These are phyloP conservation scores for Acanthiza pusilla DNA, from an alignment of 2,797 vertebrate species.

Conservation along the genomic window DNA sequence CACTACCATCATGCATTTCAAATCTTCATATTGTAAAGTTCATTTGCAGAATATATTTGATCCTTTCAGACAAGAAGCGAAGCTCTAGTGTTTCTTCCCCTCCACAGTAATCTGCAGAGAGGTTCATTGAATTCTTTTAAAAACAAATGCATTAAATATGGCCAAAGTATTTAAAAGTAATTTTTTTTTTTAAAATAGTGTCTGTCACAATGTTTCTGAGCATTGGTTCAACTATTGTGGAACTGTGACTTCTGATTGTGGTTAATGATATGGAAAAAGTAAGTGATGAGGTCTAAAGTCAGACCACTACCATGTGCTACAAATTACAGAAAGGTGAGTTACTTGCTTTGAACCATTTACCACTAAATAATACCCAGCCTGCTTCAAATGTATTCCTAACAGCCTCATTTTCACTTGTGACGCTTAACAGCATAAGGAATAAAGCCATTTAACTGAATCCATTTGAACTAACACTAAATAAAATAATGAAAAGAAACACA, in stretches of 20 bases:
- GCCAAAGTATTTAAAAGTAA: background rate
- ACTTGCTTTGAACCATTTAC: background rate
- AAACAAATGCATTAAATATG: background rate
- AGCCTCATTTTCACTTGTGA: background rate
- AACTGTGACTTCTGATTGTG: background rate
- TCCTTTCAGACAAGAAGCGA: background rate
- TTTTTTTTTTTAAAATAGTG: background rate
- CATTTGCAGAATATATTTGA: background rate
- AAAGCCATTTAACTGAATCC: background rate
- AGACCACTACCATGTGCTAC: background rate
- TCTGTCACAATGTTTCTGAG: background rate
- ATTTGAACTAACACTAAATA: background rate
- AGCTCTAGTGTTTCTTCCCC: background rate
- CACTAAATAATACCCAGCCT: background rate
- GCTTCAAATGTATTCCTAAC: background rate
- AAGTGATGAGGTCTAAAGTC: background rate
- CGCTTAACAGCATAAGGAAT: background rate
- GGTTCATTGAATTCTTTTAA: background rate
- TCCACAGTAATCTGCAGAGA: background rate
- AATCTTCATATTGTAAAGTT: background rate
- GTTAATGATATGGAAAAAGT: background rate
- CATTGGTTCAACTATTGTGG: background rate
- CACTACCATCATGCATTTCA: background rate
- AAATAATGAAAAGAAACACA: background rate
- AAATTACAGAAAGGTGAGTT: background rate